Evolutionary conservation across 2,113 vertebrate species (phyloP), one percentile per base, ranked within the genome.

Genomic region (Danio rerio): DNA sequence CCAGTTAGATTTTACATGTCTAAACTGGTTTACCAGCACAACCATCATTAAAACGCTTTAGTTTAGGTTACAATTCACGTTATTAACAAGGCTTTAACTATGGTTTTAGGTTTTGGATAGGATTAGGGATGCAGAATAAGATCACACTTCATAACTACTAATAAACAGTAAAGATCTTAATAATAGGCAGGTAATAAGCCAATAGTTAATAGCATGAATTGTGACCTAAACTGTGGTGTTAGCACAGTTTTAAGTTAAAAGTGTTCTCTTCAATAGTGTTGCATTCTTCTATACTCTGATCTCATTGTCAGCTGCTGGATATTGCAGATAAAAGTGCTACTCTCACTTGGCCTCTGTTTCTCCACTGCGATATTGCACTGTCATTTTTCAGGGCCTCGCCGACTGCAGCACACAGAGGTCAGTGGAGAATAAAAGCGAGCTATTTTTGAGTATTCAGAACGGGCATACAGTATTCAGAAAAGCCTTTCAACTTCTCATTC

Each of bases 401-500:
- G 15, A 81, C 49, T 50, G 65, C 52, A 69, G 18, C 16, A 20
- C 62, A 45, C 63, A 12, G 59, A 74, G 55, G 81, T 85, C 84
- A 82, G 61, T 18, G 40, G 13, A 80, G 62, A 69, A 75, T 82
- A 73, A 85, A 72, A 80, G 68, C n/a, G 73, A 79, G 75, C 68
- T 74, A 40, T 78, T 66, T 78, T 78, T 52, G 55, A 69, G 56
- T 56, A 81, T 81, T 85, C 76, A 20, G 59, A 66, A 50, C 3
- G 7, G 49, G n/a, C 18, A 20, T 77, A 62, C 81, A 42, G 73
- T 76, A 76, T 56, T 76, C 68, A 52, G 69, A 61, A 13, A 42
- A 73, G 63, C 15, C 80, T 81, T 81, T 69, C 59, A 58, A 59
- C 71, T 55, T 74, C 21, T 52, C 74, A 76, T 76, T 78, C 74